phyloP scores from a whole-genome alignment of 2,797 vertebrate species.

The Gymnoscopelus microlampas region DNA sequence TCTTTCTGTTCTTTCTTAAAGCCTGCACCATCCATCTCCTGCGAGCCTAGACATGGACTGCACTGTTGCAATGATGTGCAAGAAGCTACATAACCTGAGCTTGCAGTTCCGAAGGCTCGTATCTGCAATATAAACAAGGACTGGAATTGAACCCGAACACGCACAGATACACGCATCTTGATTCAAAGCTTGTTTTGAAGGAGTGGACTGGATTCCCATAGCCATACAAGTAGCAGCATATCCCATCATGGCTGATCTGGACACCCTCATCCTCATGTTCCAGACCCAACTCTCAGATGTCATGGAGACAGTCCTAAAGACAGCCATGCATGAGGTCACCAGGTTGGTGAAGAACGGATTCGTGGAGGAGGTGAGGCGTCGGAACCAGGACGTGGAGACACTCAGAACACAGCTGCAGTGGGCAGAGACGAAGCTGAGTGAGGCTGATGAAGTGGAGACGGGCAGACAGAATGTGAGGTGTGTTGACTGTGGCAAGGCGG shows the following conservation, averaged over 20 bases:
- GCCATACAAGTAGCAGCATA: no score
- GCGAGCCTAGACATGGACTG: no score
- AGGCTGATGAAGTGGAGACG: conserved; percentile 14
- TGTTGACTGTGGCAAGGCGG: conserved; percentile 52
- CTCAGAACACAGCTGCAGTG: conserved; percentile 72
- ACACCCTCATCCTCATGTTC: conserved; percentile 76
- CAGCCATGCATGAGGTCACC: conserved; percentile 80
- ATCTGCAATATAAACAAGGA: no score
- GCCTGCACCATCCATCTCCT: no score
- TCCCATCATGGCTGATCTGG: conserved; percentile 71
- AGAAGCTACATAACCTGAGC: no score
- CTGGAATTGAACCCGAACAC: no score
- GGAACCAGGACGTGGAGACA: conserved; percentile 73
- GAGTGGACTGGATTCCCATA: no score
- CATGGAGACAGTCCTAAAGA: conserved; percentile 82
- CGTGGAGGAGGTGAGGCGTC: conserved; percentile 76
- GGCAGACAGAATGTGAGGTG: conserved; percentile 42
- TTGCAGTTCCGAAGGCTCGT: no score
- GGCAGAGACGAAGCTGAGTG: conserved; percentile 66
- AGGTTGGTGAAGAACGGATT: conserved; percentile 81
- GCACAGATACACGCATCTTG: no score
- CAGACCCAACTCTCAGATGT: conserved; percentile 82
- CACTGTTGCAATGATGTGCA: no score
- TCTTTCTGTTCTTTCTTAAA: no score
- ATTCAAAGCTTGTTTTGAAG: no score